Conservation (phyloP, 2,797 vertebrate species). For the Poeciliopsis turneri region DNA sequence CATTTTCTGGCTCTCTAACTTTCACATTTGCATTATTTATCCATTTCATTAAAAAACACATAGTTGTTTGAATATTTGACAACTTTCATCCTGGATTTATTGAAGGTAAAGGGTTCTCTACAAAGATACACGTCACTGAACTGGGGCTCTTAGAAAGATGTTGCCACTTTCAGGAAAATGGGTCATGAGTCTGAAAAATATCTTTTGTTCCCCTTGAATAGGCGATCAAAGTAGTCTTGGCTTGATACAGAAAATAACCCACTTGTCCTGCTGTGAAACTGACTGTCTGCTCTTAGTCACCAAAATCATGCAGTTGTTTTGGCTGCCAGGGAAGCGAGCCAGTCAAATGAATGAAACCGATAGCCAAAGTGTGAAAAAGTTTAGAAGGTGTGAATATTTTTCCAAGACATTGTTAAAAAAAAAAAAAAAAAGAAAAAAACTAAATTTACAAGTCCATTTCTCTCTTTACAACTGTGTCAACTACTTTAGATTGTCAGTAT, state of each 20-base stretch:
- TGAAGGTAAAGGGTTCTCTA: background rate
- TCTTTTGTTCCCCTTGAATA: background rate
- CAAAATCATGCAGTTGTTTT: background rate
- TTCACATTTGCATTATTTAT: background rate
- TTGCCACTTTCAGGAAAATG: background rate
- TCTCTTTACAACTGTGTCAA: slow-evolving; percentile 39
- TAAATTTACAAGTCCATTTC: slow-evolving; percentile 29
- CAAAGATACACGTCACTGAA: background rate
- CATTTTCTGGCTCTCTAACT: background rate
- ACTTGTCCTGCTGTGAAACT: background rate
- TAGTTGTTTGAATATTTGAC: background rate
- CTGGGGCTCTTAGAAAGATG: background rate
- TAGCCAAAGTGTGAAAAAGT: background rate
- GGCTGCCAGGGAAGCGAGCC: background rate
- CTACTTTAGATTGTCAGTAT: slow-evolving; percentile 9
- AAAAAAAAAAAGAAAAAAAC: slow-evolving; percentile 20
- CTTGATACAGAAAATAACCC: background rate
- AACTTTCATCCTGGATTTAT: background rate
- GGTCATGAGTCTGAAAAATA: background rate
- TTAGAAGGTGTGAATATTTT: background rate
- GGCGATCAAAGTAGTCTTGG: background rate
- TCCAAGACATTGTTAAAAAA: slow-evolving; percentile 9
- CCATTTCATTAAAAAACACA: background rate
- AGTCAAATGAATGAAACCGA: background rate
- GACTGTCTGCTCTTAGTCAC: background rate